phyloP scores from a whole-genome alignment of 2,113 vertebrate genomes.

The Ophiodon elongatus region DNA sequence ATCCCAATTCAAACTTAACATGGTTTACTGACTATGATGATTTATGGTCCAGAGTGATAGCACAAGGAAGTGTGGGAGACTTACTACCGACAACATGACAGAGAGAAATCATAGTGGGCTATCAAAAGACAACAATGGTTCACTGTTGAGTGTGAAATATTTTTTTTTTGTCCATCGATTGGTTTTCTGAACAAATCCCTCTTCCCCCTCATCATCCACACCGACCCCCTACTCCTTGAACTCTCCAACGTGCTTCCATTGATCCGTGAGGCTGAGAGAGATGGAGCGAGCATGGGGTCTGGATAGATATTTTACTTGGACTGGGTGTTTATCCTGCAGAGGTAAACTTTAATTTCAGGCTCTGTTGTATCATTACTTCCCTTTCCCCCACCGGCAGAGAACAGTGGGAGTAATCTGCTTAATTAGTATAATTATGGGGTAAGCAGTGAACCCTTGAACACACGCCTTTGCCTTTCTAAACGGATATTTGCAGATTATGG shows the following conservation, averaged over 20 bases:
- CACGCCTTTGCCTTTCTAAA: slow-evolving; percentile 63
- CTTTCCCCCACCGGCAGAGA: slow-evolving; percentile 63
- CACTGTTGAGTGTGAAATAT: slow-evolving; percentile 61
- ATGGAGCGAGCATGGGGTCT: slow-evolving; percentile 5
- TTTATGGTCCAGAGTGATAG: slow-evolving; percentile 16
- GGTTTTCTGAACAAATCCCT: slow-evolving; percentile 47
- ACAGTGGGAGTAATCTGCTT: slow-evolving; percentile 73
- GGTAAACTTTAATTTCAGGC: slow-evolving; percentile 68
- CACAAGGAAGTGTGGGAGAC: slow-evolving; percentile 14
- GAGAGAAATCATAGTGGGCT: slow-evolving; percentile 29
- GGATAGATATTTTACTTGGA: slow-evolving; percentile 45
- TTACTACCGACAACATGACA: slow-evolving; percentile 7
- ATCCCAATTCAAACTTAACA: slow-evolving; percentile 12
- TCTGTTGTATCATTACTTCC: slow-evolving; percentile 59
- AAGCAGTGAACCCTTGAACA: slow-evolving; percentile 64
- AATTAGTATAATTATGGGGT: slow-evolving; percentile 74
- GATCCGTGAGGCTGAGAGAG: slow-evolving; percentile 47
- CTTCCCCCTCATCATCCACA: slow-evolving; percentile 9
- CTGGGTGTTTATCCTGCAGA: slow-evolving; percentile 60
- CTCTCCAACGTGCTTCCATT: slow-evolving; percentile 49
- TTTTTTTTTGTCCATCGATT: slow-evolving; percentile 71
- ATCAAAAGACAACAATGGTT: slow-evolving; percentile 39
- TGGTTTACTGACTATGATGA: slow-evolving; percentile 5
- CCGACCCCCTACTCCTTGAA: slow-evolving; percentile 31
- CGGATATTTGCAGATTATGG: slow-evolving; percentile 66